Conservation (phyloP, 2,113 vertebrate genomes). For the Aegithalos caudatus region DNA sequence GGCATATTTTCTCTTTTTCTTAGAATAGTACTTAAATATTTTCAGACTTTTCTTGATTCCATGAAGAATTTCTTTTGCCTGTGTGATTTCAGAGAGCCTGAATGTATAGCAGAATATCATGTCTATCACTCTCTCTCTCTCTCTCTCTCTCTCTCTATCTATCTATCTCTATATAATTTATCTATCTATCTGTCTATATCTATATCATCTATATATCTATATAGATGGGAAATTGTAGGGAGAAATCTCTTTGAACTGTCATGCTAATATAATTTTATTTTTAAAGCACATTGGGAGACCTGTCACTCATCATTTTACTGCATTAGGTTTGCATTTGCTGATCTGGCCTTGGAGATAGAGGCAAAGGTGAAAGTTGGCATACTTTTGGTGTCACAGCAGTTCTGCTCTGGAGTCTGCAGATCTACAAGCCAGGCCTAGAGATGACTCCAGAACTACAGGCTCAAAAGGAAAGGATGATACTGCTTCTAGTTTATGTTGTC, state of each 20-base stretch:
- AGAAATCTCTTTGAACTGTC: background rate
- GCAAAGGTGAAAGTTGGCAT: accelerated
- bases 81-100: background rate
- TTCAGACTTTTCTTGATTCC: background rate
- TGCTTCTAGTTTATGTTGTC: background rate
- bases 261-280: background rate
- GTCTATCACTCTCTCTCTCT: too few relatives aligned
- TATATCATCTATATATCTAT: background rate
- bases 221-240: background rate
- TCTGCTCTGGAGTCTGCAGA: background rate
- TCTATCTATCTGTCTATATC: too few relatives aligned
- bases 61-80: background rate
- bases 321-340: background rate
- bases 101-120: background rate
- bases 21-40: background rate
- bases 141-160: too few relatives aligned
- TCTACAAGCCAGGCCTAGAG: background rate
- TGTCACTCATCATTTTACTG: accelerated
- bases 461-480: background rate
- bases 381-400: background rate
- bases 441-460: background rate
- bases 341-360: background rate
- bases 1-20: slow-evolving; percentile 15
- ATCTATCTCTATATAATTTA: too few relatives aligned
- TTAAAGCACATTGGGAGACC: background rate